phyloP scores from a whole-genome alignment of 2,888 invertebrate genomes.

The Melanotus villosus region DNA sequence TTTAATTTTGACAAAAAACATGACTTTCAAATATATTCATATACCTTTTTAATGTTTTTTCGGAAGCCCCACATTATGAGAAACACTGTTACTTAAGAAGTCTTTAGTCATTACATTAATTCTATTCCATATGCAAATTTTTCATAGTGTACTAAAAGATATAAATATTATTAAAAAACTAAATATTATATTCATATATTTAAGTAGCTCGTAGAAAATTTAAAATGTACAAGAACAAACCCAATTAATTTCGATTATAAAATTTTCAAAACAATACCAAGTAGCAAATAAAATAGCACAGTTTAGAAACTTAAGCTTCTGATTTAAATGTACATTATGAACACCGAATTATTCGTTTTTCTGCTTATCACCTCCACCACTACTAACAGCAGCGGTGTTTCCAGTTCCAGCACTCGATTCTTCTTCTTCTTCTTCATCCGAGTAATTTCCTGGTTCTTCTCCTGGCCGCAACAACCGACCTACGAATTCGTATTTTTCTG shows the following conservation, averaged over 20 bases:
- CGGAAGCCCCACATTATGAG: too few species aligned
- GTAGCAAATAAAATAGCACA: slow-evolving; percentile 41
- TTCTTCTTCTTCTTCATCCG: slow-evolving; percentile 87
- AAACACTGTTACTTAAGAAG: too few species aligned
- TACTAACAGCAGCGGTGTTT: slow-evolving; percentile 41
- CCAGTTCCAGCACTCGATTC: slow-evolving; percentile 69
- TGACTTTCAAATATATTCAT: too few species aligned
- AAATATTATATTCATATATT: slow-evolving; percentile 2
- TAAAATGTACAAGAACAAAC: slow-evolving; percentile 30
- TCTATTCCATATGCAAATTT: too few species aligned
- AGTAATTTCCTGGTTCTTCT: slow-evolving; percentile 91
- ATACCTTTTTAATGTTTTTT: too few species aligned
- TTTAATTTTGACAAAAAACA: too few species aligned
- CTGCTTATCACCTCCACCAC: slow-evolving; percentile 67
- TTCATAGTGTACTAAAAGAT: not conserved
- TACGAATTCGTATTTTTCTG: slow-evolving; percentile 95
- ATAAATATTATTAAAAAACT: not conserved
- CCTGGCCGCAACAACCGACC: slow-evolving; percentile 93
- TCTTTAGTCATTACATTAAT: too few species aligned
- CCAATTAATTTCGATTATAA: slow-evolving; percentile 32
- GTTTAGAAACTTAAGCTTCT: slow-evolving; percentile 36
- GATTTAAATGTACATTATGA: slow-evolving; percentile 37
- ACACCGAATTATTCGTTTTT: slow-evolving; percentile 60
- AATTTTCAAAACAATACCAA: slow-evolving; percentile 33
- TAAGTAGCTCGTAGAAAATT: slow-evolving; percentile 30